These are phyloP conservation scores for Hestina assimilis DNA, from an alignment of 1,140 invertebrate species.

Conservation along the genomic window DNA sequence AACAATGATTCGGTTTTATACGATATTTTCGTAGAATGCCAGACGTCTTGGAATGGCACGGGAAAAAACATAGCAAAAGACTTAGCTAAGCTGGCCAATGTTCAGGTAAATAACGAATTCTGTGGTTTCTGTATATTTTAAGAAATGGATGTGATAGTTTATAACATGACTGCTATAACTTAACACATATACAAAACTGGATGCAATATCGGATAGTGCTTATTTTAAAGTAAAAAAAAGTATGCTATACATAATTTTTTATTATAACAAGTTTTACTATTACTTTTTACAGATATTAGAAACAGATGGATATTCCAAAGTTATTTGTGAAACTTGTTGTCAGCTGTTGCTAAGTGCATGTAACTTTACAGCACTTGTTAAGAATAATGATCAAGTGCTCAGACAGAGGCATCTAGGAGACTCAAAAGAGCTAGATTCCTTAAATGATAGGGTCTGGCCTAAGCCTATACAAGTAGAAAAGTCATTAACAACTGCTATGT, in stretches of 20 bases:
- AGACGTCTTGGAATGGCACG: constrained; percentile 46
- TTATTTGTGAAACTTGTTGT: constrained; percentile 54
- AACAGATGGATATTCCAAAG: constrained; percentile 46
- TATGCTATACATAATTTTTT: too few species aligned
- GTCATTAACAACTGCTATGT: constrained; percentile 37
- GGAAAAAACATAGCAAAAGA: constrained; percentile 53
- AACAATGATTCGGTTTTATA: constrained; percentile 27
- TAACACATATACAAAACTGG: too few species aligned
- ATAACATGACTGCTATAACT: too few species aligned
- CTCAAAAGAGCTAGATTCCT: background rate
- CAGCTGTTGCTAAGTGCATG: constrained; percentile 46
- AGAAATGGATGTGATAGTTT: background rate
- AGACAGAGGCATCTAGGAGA: constrained; percentile 24
- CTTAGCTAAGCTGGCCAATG: constrained; percentile 45
- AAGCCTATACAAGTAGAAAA: constrained; percentile 60
- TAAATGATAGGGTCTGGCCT: constrained; percentile 42
- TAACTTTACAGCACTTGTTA: constrained; percentile 40
- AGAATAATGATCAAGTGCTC: constrained; percentile 40
- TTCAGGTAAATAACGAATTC: constrained; percentile 35
- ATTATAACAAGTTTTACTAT: too few species aligned
- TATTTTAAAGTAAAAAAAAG: too few species aligned
- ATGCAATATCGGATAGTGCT: too few species aligned
- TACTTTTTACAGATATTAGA: constrained; percentile 41
- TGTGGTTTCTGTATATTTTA: background rate
- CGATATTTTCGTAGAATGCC: constrained; percentile 54